Evolutionary conservation across 2,888 invertebrate species (phyloP), one percentile per base, ranked within the genome.

Genomic region (Tineola bisselliella): DNA sequence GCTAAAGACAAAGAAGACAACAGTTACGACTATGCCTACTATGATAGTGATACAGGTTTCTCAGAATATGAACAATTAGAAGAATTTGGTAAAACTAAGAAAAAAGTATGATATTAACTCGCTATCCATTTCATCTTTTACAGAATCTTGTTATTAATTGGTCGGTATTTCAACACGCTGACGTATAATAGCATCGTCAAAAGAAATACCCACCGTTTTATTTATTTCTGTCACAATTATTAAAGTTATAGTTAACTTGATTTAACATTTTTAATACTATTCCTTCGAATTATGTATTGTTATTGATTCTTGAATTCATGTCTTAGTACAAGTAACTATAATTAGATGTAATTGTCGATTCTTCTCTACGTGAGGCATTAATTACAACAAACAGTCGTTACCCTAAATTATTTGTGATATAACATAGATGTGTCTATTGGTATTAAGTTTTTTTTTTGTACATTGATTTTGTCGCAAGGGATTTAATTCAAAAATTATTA

Each of bases 1-100:
- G 81, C 77, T 69, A 90, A 82, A 69, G 90, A 90, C 65, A 90
- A 91, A 65, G 91, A 91, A 69, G 91, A 92, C 68, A 89, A 88
- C 60, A 92, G 91, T 72, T 95, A 95, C 71, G 95, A 95, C 74
- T 95, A 95, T 70, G 94, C 94, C 4, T 95, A 95, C 72, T 95
- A 95, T 70, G 95, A 94, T 73, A 90, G 91, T 62, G 90, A 90
- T 59, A 82, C 84, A 12, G 89, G 89, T 48, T 89, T 89, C 68
- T 74, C 88, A 44, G 89, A 89, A 71, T 89, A 89, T 66, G 89
- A 89, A 62, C 81, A 88, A 66, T 88, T 89, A 78, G 88, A 88
- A 70, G 92, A 91, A 73, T 90, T 91, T 66, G 89, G 90, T 67
- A 91, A 89, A 83, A 90, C 89, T 68, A 82, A 84, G 69, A 74